Base-by-base conservation (phyloP, 2,888 invertebrate species). In the Polyploca ridens region DNA sequence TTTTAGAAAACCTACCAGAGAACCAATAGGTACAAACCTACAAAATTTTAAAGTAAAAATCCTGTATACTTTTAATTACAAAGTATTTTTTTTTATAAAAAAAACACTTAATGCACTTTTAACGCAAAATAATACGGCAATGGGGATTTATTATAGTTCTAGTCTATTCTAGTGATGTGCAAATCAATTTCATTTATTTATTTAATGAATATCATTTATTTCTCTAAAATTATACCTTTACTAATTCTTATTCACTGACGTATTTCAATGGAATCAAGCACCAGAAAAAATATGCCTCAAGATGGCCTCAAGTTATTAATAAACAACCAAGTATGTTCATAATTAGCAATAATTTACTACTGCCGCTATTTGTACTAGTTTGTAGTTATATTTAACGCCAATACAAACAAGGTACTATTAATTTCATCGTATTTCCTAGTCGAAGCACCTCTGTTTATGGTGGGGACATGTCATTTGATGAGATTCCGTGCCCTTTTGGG, bases 321-420 rank as follows among this genome's bases (percentile, higher is more conserved):
- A 54, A 54, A 54, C 16, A 8, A 54, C 54, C 54, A 49, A 49
- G 54, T 54, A 54, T 16, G 54, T 54, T 54, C 8, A 54, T 54
- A 54, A 54, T 54, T 54, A 54, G 19, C 54, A 19, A 54, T 19
- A 54, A 54, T 54, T 16, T 19, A 54, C 19, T 10, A 54, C 54
- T 3, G 8, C 54, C 54, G 54, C 19, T 54, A 54, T 54, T 54
- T 54, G 54, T 54, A 19, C 19, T 19, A 54, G 16, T 54, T 54
- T 19, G 16, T 19, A 54, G 16, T 54, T 54, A 54, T 19, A 54
- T 54, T 54, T 54, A 54, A 54, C 16, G n/a, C 19, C 49, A 54
- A 54, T 8, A 54, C 10, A 54, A 54, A 19, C 19, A 8, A 19
- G 54, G 4, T 16, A 46, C 16, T 49, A 49, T 49, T 49, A 49